phyloP scores from a whole-genome alignment of 2,113 vertebrate species.

The Protobothrops mucrosquamatus region DNA sequence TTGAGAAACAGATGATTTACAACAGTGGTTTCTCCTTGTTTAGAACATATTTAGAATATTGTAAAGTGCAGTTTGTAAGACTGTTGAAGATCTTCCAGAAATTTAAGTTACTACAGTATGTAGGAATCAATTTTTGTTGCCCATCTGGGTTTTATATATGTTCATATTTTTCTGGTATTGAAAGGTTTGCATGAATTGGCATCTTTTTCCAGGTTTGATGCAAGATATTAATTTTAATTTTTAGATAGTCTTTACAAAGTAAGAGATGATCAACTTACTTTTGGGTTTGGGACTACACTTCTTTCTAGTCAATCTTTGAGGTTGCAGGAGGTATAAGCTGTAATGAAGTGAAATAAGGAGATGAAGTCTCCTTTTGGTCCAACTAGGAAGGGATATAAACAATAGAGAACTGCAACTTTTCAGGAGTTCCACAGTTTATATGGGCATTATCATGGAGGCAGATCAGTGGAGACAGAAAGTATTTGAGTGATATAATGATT shows the following conservation, averaged over 20 bases:
- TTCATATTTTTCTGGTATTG: neutral
- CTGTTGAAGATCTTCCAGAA: neutral
- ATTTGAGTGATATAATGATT: neutral
- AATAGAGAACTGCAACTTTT: neutral
- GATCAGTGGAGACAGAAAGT: neutral
- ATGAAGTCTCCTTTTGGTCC: neutral
- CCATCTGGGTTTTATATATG: neutral
- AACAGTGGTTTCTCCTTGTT: neutral
- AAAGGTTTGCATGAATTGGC: neutral
- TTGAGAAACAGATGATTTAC: neutral
- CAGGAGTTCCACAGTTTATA: neutral
- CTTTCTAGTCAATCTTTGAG: neutral
- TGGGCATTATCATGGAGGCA: neutral
- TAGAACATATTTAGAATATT: neutral
- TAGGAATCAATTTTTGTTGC: neutral
- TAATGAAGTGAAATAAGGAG: neutral
- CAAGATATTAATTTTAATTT: neutral
- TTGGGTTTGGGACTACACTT: neutral
- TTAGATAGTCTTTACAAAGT: neutral
- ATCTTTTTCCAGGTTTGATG: neutral
- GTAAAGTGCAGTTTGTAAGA: neutral
- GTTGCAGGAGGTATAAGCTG: neutral
- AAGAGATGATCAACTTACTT: neutral
- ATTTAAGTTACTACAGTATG: no score
- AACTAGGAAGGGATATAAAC: neutral